phyloP scores from a whole-genome alignment of 2,797 vertebrate genomes.

The Huso huso region DNA sequence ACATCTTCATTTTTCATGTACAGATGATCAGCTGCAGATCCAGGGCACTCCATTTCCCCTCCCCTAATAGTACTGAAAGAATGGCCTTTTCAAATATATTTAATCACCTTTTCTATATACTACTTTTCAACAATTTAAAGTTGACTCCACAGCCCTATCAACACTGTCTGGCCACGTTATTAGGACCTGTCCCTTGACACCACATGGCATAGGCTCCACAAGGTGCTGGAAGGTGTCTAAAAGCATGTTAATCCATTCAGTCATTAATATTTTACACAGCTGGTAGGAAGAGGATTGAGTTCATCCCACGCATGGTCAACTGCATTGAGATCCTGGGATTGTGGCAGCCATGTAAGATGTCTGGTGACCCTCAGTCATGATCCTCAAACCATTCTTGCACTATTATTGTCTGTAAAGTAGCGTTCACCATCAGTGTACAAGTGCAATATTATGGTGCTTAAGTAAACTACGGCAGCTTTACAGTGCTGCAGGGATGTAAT shows the following conservation, averaged over 20 bases:
- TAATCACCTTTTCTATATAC: background rate
- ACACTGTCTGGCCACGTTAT: background rate
- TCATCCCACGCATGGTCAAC: no score
- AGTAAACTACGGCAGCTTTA: no score
- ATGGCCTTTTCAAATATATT: background rate
- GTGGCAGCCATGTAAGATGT: no score
- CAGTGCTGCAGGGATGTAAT: no score
- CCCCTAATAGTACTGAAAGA: background rate
- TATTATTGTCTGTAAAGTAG: no score
- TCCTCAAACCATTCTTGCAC: no score
- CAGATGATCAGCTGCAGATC: background rate
- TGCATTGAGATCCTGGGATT: no score
- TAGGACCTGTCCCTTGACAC: background rate
- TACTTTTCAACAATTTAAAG: background rate
- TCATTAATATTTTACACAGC: no score
- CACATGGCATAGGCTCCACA: background rate
- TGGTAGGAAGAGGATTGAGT: no score
- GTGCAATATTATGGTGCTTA: no score
- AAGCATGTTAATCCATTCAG: background rate
- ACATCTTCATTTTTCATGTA: conserved; percentile 4
- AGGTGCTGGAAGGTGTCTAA: background rate
- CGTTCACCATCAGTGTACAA: no score
- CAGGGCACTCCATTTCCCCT: background rate
- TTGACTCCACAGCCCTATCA: background rate
- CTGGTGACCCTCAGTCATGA: no score